Conservation (phyloP, 2,113 vertebrate genomes). For the Vireo altiloquus region DNA sequence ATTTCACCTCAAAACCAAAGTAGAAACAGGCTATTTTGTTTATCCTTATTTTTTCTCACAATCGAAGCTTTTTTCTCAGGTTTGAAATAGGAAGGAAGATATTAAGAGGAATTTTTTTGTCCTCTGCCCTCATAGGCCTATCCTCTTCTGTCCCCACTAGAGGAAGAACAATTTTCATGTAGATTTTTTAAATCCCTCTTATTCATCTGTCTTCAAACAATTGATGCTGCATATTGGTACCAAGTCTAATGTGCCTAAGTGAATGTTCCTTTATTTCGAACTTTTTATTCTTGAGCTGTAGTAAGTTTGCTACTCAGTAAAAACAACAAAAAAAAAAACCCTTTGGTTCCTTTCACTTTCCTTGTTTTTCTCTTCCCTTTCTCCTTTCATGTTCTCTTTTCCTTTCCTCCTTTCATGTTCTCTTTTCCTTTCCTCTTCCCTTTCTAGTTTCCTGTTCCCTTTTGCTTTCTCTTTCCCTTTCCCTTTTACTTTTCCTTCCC, state of each 20-base stretch:
- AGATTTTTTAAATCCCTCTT: not conserved
- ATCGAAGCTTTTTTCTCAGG: not conserved
- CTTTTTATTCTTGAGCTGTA: not conserved
- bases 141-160: not conserved
- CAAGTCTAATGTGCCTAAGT: not conserved
- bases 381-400: too few relatives aligned
- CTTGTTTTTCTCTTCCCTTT: not conserved
- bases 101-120: not conserved
- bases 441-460: not conserved
- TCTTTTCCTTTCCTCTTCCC: not conserved
- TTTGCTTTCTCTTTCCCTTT: too few relatives aligned
- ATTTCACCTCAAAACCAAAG: not conserved
- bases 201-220: not conserved
- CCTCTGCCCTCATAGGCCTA: not conserved
- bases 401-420: not conserved
- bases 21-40: not conserved
- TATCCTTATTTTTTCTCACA: not conserved
- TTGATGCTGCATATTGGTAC: not conserved
- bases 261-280: not conserved
- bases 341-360: not conserved
- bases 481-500: too few relatives aligned
- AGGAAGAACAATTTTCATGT: not conserved
- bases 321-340: not conserved
- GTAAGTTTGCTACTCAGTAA: not conserved
- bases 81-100: not conserved